phyloP scores from a whole-genome alignment of 2,888 invertebrate species.

The Palloptera scutellata region DNA sequence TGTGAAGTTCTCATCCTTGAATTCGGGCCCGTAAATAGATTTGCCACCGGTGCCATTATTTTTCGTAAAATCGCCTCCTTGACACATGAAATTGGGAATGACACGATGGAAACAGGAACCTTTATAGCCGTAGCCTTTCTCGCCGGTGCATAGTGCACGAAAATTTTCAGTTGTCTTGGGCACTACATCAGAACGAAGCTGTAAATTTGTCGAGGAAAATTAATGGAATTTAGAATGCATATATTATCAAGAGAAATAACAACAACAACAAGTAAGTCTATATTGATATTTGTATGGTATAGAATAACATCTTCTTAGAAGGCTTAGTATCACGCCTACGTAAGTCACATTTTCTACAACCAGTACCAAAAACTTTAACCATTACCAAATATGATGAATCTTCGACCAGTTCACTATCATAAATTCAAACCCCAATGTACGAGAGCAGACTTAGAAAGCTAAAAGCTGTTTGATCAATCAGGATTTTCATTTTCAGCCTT shows the following conservation, averaged over 20 bases:
- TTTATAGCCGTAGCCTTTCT: conserved; percentile 90
- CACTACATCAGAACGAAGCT: conserved; percentile 86
- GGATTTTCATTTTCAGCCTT: too few relatives aligned
- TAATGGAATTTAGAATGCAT: conserved; percentile 6
- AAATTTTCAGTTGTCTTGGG: conserved; percentile 95
- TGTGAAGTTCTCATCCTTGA: conserved; percentile 92
- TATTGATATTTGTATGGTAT: too few relatives aligned
- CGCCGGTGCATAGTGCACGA: conserved; percentile 91
- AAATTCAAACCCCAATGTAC: neutral
- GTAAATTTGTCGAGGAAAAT: conserved; percentile 55
- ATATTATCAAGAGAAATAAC: neutral
- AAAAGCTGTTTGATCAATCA: too few relatives aligned
- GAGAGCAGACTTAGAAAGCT: too few relatives aligned
- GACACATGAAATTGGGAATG: conserved; percentile 95
- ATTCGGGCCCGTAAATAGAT: conserved; percentile 93
- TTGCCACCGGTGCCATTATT: conserved; percentile 93
- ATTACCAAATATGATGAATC: too few relatives aligned
- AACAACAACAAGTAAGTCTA: neutral
- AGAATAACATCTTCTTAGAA: too few relatives aligned
- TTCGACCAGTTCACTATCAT: too few relatives aligned
- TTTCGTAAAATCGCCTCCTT: conserved; percentile 91
- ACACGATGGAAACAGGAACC: conserved; percentile 90
- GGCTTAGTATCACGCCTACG: too few relatives aligned
- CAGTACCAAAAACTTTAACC: too few relatives aligned
- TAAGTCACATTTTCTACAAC: too few relatives aligned